Base-by-base conservation (phyloP, 2,888 invertebrate genomes). In the Pycnomerus fuliginosus region DNA sequence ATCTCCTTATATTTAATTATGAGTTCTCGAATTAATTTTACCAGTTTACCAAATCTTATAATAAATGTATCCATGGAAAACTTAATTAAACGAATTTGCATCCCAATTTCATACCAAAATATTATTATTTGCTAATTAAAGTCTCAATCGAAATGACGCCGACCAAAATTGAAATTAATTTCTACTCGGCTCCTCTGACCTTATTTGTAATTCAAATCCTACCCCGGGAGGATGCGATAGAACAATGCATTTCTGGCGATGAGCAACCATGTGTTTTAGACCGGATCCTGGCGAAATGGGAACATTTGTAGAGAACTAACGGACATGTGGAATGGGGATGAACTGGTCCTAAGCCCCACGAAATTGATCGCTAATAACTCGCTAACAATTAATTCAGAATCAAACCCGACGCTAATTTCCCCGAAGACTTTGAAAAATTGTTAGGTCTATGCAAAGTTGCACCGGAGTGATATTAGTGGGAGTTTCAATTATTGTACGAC, bases 191-290 rank as follows among this genome's bases (percentile, higher is more conserved):
- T 44, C 42, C 41, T 55, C 48, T 55, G 55, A 60, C 59, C 65
- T 61, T 55, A 67, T 67, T 68, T 66, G 68, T 60, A 64, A 64
- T 68, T 64, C 68, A 65, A 68, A 68, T 67, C 55, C 50, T 39
- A 53, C 49, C 48, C 50, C 52, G 37, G 52, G 50, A 42, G 48
- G 43, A 45, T 48, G 51, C 37, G 48, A 48, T 48, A 47, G 53
- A 52, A 54, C 41, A 40, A 41, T 46, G 38, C 47, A 42, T 34
- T 47, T 32, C 47, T 42, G 36, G 43, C 45, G 40, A 50, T 44
- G 52, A 47, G 41, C 46, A 41, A 35, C 48, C 44, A 45, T 52
- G 48, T 52, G 52, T 52, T 52, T 40, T 42, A 43, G 45, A 45
- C 45, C 52, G 51, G 42, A 51, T 44, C 48, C 35, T 45, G 28